phyloP scores from a whole-genome alignment of 1,140 invertebrate species.

The Drosophila malerkotliana region DNA sequence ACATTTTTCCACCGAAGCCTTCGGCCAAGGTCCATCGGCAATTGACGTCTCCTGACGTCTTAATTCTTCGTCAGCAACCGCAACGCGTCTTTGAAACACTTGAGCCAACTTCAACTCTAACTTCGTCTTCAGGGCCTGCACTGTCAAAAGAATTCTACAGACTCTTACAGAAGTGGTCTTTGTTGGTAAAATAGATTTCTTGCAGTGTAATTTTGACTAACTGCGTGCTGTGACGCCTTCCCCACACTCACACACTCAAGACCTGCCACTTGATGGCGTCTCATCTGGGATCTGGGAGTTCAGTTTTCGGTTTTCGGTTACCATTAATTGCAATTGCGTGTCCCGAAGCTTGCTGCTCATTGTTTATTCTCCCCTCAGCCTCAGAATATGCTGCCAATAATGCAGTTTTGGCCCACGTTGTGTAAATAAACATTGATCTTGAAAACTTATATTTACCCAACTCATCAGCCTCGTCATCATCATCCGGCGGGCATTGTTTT shows the following conservation, averaged over 20 bases:
- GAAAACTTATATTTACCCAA: slow-evolving; percentile 81
- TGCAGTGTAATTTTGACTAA: slow-evolving; percentile 26
- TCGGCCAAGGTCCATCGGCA: slow-evolving; percentile 47
- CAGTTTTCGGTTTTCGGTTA: slow-evolving; percentile 70
- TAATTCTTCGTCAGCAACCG: slow-evolving; percentile 61
- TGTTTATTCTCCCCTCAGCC: slow-evolving; percentile 53
- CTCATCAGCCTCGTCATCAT: slow-evolving; percentile 65
- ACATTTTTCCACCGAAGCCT: slow-evolving; percentile 49
- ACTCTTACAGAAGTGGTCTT: neutral
- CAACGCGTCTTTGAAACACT: slow-evolving; percentile 63
- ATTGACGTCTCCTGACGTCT: slow-evolving; percentile 76
- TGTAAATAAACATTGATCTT: slow-evolving; percentile 81
- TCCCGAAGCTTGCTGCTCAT: slow-evolving; percentile 62
- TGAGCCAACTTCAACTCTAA: slow-evolving; percentile 55
- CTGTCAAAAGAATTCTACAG: neutral
- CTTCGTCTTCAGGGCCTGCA: slow-evolving; percentile 13
- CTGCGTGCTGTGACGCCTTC: slow-evolving; percentile 51
- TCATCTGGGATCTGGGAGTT: slow-evolving; percentile 14
- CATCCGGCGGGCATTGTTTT: slow-evolving; percentile 61
- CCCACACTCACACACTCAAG: slow-evolving; percentile 38
- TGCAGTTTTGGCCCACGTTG: slow-evolving; percentile 70
- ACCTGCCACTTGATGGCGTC: slow-evolving; percentile 61
- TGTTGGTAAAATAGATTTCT: neutral
- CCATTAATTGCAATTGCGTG: slow-evolving; percentile 82
- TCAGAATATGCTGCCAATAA: slow-evolving; percentile 67